phyloP scores from a whole-genome alignment of 2,113 vertebrate species.

The Anolis sagrei region DNA sequence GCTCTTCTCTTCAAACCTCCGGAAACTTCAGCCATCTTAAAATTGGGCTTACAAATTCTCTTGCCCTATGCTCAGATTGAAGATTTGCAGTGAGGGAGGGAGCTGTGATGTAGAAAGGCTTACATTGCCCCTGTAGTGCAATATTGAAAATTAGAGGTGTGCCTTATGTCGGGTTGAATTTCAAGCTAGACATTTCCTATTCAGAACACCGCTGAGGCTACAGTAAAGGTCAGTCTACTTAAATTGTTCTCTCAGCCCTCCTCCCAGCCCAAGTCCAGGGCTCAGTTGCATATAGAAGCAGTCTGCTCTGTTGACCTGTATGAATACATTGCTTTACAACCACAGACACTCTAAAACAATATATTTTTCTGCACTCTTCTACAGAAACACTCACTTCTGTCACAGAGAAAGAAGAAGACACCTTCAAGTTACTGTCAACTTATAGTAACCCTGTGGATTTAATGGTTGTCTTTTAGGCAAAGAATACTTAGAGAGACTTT shows the following conservation, averaged over 20 bases:
- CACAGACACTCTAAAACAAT: not conserved
- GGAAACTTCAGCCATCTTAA: not conserved
- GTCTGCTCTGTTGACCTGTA: not conserved
- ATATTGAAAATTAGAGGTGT: not conserved
- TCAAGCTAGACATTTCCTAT: not conserved
- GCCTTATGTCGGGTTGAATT: not conserved
- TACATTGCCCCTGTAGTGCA: not conserved
- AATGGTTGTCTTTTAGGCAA: too few species aligned
- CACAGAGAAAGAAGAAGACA: not conserved
- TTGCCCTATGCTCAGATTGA: not conserved
- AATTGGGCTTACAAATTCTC: not conserved
- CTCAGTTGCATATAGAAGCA: not conserved
- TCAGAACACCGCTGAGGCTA: not conserved
- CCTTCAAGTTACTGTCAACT: too few species aligned
- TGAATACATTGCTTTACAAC: not conserved
- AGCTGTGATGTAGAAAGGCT: not conserved
- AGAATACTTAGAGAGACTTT: too few species aligned
- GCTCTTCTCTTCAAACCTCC: not conserved
- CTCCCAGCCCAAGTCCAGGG: not conserved
- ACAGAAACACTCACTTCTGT: not conserved
- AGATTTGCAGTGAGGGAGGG: not conserved
- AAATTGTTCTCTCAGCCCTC: not conserved
- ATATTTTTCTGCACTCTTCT: not conserved
- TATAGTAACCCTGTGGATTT: too few species aligned
- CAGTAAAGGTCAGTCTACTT: not conserved